Conservation (phyloP, 2,888 invertebrate species). For the Dendrolimus houi region DNA sequence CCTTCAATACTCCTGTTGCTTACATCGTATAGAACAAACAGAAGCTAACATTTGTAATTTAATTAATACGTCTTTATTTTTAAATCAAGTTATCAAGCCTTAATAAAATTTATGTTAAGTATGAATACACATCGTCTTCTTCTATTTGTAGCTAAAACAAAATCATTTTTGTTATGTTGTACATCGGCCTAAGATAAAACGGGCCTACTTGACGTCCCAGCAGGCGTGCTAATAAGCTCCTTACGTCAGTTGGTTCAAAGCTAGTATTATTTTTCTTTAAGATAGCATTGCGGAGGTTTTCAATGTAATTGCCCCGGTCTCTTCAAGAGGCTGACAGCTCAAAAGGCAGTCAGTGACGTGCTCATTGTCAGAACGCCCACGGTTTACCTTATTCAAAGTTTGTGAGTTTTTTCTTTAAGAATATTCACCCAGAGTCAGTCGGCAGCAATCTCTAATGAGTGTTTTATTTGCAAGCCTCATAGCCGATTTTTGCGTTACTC, state of each 20-base stretch:
- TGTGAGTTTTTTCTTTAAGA: slow-evolving; percentile 53
- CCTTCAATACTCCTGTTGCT: slow-evolving; percentile 17
- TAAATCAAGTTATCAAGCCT: background rate
- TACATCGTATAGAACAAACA: slow-evolving; percentile 20
- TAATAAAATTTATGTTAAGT: no score
- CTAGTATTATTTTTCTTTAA: slow-evolving; percentile 66
- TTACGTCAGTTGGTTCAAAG: slow-evolving; percentile 57
- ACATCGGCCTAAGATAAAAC: slow-evolving; percentile 22
- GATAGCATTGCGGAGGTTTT: slow-evolving; percentile 68
- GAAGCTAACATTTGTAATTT: slow-evolving; percentile 24
- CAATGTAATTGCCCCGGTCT: slow-evolving; percentile 74
- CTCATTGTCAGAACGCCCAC: slow-evolving; percentile 72
- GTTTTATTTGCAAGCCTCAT: background rate
- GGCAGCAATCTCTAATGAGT: slow-evolving; percentile 28
- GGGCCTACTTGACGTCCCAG: slow-evolving; percentile 32
- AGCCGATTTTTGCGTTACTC: background rate
- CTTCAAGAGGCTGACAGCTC: slow-evolving; percentile 72
- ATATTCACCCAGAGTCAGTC: slow-evolving; percentile 40
- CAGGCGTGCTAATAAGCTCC: slow-evolving; percentile 67
- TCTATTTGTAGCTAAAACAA: no score
- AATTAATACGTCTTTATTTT: slow-evolving; percentile 4
- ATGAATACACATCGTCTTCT: no score
- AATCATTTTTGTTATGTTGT: no score
- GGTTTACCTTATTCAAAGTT: slow-evolving; percentile 70
- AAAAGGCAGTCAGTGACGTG: slow-evolving; percentile 67